phyloP scores from a whole-genome alignment of 2,888 invertebrate species.

The Leucophenga montana region DNA sequence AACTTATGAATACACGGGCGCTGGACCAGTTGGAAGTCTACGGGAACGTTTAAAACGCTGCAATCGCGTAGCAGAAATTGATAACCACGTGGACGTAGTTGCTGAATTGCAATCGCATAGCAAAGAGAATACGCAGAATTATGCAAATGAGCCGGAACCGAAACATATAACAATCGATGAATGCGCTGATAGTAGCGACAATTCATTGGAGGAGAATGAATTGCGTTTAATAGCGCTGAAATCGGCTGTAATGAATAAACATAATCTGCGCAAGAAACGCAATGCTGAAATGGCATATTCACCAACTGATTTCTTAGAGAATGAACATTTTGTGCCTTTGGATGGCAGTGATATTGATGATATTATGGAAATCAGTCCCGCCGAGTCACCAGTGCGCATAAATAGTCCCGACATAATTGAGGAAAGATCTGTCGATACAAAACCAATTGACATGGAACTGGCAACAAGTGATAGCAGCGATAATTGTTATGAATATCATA shows the following conservation, averaged over 20 bases:
- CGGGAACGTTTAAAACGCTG: not conserved
- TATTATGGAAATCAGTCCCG: constrained; percentile 70
- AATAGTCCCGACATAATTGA: constrained; percentile 47
- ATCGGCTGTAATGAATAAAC: constrained; percentile 71
- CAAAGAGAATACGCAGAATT: constrained; percentile 8
- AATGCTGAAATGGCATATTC: constrained; percentile 71
- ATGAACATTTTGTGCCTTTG: constrained; percentile 46
- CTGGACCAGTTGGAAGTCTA: constrained; percentile 13
- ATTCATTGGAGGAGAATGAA: constrained; percentile 59
- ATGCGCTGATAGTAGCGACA: constrained; percentile 35
- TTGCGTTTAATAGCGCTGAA: constrained; percentile 72
- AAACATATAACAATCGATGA: not conserved
- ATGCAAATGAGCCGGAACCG: not conserved
- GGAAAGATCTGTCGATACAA: constrained; percentile 52
- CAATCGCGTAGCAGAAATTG: not conserved
- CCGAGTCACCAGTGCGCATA: constrained; percentile 65
- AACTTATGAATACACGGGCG: not conserved
- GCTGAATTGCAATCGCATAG: not conserved
- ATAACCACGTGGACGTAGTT: not conserved
- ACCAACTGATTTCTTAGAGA: constrained; percentile 71
- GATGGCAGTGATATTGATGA: constrained; percentile 55
- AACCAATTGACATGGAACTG: constrained; percentile 72
- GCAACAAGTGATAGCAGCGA: constrained; percentile 71
- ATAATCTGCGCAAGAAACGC: constrained; percentile 68
- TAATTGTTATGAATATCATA: constrained; percentile 35